phyloP scores from a whole-genome alignment of 2,113 vertebrate species.

The Neodon shergylaensis region DNA sequence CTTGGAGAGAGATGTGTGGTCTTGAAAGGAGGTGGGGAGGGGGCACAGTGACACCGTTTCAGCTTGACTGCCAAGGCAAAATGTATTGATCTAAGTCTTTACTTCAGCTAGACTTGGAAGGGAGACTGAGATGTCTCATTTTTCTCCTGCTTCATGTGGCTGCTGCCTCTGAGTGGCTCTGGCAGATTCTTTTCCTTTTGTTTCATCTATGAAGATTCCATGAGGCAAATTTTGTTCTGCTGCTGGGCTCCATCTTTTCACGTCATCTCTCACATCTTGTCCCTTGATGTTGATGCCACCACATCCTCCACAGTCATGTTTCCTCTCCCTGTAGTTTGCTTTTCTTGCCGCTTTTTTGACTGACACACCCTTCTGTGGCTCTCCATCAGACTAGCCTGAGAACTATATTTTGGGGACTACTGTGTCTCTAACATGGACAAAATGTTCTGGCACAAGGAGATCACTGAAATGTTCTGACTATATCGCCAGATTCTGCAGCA shows the following conservation, averaged over 20 bases:
- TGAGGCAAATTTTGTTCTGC: background rate
- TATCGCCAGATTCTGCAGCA: background rate
- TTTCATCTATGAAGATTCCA: background rate
- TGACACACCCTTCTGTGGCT: background rate
- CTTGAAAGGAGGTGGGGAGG: background rate
- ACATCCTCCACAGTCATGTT: background rate
- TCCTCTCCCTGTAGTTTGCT: background rate
- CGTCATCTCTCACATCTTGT: background rate
- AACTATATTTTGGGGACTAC: background rate
- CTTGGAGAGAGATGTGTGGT: background rate
- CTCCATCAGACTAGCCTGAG: background rate
- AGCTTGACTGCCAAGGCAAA: background rate
- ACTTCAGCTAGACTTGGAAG: background rate
- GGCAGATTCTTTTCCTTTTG: background rate
- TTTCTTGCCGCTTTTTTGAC: background rate
- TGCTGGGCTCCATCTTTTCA: background rate
- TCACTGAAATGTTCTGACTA: background rate
- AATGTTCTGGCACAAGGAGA: background rate
- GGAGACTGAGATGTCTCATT: background rate
- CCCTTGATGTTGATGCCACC: background rate
- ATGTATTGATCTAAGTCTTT: background rate
- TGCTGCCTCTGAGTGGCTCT: background rate
- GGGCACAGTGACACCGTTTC: background rate
- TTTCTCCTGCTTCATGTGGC: background rate
- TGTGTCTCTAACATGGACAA: background rate